phyloP scores from a whole-genome alignment of 2,113 vertebrate species.

The Hoplias malabaricus region DNA sequence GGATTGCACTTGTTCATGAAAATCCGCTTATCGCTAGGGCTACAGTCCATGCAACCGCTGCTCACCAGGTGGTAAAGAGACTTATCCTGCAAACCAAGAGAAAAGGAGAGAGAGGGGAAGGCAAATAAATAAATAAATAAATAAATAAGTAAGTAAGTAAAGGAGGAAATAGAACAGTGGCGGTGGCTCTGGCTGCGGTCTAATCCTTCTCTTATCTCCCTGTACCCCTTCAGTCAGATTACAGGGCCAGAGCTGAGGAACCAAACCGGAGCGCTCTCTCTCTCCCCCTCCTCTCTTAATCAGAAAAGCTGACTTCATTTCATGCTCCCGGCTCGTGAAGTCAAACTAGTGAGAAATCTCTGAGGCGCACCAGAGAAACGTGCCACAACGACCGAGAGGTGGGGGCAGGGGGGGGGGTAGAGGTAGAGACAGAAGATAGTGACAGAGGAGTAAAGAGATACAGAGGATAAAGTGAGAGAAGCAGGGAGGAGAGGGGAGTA shows the following conservation, averaged over 20 bases:
- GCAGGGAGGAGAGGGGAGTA: not conserved
- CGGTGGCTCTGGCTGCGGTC: not conserved
- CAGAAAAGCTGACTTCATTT: constrained; percentile 36
- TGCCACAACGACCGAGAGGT: no score
- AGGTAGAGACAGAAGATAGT: not conserved
- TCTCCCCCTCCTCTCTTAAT: not conserved
- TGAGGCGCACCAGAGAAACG: not conserved
- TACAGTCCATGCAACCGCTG: constrained; percentile 87
- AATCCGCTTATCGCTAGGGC: constrained; percentile 85
- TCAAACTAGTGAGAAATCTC: constrained; percentile 14
- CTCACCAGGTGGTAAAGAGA: constrained; percentile 86
- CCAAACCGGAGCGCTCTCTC: not conserved
- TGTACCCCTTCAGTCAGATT: constrained; percentile 35
- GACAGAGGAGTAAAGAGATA: not conserved
- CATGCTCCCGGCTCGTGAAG: constrained; percentile 11
- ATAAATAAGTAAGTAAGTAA: constrained; percentile 29
- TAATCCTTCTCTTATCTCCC: constrained; percentile 46
- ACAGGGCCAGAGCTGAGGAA: constrained; percentile 13
- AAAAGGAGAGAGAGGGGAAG: not conserved
- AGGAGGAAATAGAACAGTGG: constrained; percentile 16
- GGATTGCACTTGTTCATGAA: constrained; percentile 91
- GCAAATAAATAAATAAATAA: not conserved
- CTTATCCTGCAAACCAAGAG: constrained; percentile 77
- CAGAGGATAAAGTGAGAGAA: not conserved
- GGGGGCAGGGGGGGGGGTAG: not conserved